phyloP scores from a whole-genome alignment of 2,113 vertebrate species.

The Chlamydotis undulata region DNA sequence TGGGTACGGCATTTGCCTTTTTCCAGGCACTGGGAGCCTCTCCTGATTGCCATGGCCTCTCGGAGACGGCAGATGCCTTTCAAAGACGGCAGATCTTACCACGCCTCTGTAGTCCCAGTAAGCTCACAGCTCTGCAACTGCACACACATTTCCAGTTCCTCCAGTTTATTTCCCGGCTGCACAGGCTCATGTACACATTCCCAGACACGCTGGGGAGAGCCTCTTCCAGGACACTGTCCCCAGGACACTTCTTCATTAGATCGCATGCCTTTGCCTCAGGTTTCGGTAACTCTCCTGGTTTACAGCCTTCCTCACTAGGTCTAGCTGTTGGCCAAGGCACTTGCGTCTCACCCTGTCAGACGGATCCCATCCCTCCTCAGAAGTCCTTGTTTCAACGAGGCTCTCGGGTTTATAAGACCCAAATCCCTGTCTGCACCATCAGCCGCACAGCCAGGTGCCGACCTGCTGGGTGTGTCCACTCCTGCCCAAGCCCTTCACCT shows the following conservation, averaged over 20 bases:
- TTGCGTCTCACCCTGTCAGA: background rate
- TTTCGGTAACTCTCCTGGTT: background rate
- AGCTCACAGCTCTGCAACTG: background rate
- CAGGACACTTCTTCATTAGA: too few relatives aligned
- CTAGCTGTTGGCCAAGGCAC: background rate
- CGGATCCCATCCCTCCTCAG: background rate
- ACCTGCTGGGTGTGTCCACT: background rate
- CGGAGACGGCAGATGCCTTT: background rate
- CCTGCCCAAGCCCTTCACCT: background rate
- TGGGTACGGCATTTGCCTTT: rapidly evolving
- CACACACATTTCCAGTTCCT: background rate
- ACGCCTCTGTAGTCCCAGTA: rapidly evolving
- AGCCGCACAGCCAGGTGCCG: background rate
- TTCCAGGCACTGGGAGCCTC: background rate
- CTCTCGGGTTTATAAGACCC: rapidly evolving
- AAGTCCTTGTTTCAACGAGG: background rate
- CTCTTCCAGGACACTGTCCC: background rate
- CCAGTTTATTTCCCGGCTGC: background rate
- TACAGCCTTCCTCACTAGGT: background rate
- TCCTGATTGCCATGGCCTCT: background rate
- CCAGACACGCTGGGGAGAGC: background rate
- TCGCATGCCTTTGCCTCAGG: background rate
- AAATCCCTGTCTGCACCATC: background rate
- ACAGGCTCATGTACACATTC: rapidly evolving
- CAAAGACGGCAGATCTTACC: background rate